Evolutionary conservation across 2,888 invertebrate species (phyloP).

Genomic region (Tanypteryx hageni): DNA sequence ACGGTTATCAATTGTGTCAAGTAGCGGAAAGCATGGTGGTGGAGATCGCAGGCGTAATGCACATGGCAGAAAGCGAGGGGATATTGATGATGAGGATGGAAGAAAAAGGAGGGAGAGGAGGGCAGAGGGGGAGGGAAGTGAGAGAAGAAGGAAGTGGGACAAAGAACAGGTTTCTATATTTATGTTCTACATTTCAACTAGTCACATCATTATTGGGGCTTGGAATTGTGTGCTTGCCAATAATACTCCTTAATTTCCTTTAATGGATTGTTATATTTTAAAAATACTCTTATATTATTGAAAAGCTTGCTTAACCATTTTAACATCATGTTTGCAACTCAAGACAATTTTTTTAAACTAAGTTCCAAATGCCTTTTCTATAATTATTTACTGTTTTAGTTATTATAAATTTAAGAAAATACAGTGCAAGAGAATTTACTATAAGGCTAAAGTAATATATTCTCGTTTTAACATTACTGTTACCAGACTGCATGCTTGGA

Average conservation of each 20-base stretch:
- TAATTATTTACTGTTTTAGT: too few relatives aligned
- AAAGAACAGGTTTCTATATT: not conserved
- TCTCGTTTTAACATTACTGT: too few relatives aligned
- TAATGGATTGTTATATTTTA: not conserved
- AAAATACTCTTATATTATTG: not conserved
- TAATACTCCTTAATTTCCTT: not conserved
- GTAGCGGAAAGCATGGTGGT: not conserved
- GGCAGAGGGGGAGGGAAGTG: slow-evolving; percentile 10
- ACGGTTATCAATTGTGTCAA: slow-evolving; percentile 23
- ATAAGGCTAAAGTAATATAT: too few relatives aligned
- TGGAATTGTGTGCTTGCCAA: not conserved
- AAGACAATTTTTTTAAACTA: too few relatives aligned
- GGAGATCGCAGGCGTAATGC: not conserved
- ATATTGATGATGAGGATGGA: slow-evolving; percentile 31
- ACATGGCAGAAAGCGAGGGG: not conserved
- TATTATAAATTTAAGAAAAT: too few relatives aligned
- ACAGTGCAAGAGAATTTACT: too few relatives aligned
- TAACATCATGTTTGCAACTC: not conserved
- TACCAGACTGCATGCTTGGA: too few relatives aligned
- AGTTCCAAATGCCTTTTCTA: too few relatives aligned
- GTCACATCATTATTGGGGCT: not conserved
- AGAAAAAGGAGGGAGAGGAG: slow-evolving; percentile 33
- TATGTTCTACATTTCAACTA: not conserved
- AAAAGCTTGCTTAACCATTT: not conserved
- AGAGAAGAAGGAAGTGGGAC: slow-evolving; percentile 31